phyloP scores from a whole-genome alignment of 2,797 vertebrate species.

The Melanotaenia trifasciata region DNA sequence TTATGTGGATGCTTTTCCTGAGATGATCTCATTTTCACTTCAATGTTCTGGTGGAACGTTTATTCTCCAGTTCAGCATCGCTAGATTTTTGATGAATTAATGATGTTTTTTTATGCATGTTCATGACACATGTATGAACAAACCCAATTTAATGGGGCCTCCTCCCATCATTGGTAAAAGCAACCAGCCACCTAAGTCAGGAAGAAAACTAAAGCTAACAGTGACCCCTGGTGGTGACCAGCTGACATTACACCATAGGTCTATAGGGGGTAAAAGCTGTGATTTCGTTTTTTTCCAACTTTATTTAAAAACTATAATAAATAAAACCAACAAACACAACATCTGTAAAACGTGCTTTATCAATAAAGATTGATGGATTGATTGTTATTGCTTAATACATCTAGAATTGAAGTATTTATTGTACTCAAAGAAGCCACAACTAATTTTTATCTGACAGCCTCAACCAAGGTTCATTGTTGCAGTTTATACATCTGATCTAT shows the following conservation, averaged over 20 bases:
- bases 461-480: too few relatives aligned
- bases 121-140: neutral
- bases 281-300: too few relatives aligned
- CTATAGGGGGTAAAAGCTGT: too few relatives aligned
- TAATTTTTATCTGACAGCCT: too few relatives aligned
- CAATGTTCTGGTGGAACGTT: neutral
- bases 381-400: too few relatives aligned
- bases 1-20: neutral
- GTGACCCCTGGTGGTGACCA: conserved; percentile 35
- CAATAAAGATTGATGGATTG: too few relatives aligned
- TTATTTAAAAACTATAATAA: too few relatives aligned
- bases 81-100: neutral
- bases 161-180: neutral
- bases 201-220: conserved; percentile 8
- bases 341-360: too few relatives aligned
- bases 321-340: too few relatives aligned
- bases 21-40: neutral
- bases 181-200: neutral
- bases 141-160: neutral
- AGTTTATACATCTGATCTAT: too few relatives aligned
- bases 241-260: neutral
- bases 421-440: too few relatives aligned
- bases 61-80: neutral
- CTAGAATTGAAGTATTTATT: too few relatives aligned
- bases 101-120: neutral